Conservation (phyloP, 2,888 invertebrate genomes). For the Standfussiana lucernea region DNA sequence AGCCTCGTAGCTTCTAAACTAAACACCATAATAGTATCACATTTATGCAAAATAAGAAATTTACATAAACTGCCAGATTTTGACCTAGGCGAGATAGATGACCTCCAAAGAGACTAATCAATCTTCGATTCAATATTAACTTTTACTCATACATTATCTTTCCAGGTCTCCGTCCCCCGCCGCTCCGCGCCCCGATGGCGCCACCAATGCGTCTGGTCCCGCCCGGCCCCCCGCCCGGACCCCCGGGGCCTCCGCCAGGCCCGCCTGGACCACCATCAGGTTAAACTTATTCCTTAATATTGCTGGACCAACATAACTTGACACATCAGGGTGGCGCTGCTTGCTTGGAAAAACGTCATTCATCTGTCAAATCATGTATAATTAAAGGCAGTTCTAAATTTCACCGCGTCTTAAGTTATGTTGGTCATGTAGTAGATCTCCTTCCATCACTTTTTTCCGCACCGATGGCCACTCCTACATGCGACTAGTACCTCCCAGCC, state of each 20-base stretch:
- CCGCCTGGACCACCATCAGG: slow-evolving; percentile 84
- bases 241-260: slow-evolving; percentile 49
- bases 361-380: background rate
- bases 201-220: slow-evolving; percentile 46
- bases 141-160: background rate
- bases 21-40: background rate
- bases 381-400: background rate
- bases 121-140: background rate
- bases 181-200: slow-evolving; percentile 75
- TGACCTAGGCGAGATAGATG: background rate
- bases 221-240: slow-evolving; percentile 53
- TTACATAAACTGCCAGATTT: background rate
- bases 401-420: background rate
- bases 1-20: background rate
- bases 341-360: background rate
- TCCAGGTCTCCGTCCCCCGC: slow-evolving; percentile 82
- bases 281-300: slow-evolving; percentile 74
- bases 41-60: background rate
- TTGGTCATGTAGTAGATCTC: background rate
- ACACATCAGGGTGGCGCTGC: background rate
- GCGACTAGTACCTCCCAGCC: background rate
- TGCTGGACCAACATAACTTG: background rate
- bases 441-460: background rate
- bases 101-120: background rate
- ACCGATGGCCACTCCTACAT: background rate